Evolutionary conservation across 2,797 vertebrate species (phyloP).

Genomic region (Cygnus olor): DNA sequence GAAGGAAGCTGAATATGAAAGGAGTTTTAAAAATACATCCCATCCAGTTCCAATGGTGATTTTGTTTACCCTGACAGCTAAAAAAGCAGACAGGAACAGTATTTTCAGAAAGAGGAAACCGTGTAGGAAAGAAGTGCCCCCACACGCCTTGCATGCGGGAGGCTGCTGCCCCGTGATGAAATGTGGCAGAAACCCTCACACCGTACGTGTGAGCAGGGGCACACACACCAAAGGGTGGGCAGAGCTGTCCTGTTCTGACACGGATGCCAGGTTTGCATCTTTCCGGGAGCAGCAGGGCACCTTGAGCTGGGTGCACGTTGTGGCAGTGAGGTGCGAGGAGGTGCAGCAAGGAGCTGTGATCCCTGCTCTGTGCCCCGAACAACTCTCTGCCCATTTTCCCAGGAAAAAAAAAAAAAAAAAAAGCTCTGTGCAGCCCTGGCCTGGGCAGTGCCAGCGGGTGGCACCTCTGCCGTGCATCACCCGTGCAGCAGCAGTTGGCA

Average conservation of each 20-base stretch:
- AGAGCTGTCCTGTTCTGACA: neutral
- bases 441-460: neutral
- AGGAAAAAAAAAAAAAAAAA: neutral
- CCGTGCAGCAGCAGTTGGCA: no score
- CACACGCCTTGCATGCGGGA: neutral
- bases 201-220: neutral
- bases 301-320: rapidly evolving
- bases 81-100: slow-evolving; percentile 28
- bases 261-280: neutral
- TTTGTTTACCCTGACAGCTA: slow-evolving; percentile 39
- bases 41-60: neutral
- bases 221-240: neutral
- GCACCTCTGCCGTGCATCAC: neutral
- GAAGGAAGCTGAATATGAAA: slow-evolving; percentile 20
- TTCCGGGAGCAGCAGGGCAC: neutral
- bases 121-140: slow-evolving; percentile 1
- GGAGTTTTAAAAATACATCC: slow-evolving; percentile 17
- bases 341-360: neutral
- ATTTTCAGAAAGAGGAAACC: slow-evolving; percentile 55
- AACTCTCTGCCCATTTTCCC: neutral
- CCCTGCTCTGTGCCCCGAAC: rapidly evolving
- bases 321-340: neutral
- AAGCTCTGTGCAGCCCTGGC: neutral
- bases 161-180: neutral
- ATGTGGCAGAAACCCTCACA: neutral